Conservation (phyloP, 2,797 vertebrate species). For the Eulemur albifrons region DNA sequence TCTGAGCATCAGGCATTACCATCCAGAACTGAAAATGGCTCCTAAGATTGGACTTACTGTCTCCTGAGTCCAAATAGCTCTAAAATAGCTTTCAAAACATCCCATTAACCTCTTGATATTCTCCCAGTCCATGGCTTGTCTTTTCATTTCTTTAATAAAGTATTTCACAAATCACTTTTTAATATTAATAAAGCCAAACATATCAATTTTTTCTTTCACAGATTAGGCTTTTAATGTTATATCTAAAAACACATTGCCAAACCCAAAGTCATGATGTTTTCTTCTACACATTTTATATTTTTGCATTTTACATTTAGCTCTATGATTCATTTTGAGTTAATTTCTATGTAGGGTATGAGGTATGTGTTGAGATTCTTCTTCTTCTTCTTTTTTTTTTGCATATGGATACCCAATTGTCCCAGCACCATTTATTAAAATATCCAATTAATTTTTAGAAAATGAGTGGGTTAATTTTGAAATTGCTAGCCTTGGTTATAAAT, state of each 20-base stretch:
- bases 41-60: not conserved
- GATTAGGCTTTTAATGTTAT: not conserved
- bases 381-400: not conserved
- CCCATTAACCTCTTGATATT: not conserved
- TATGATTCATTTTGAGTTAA: not conserved
- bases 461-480: not conserved
- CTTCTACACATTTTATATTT: not conserved
- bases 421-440: not conserved
- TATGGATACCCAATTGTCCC: not conserved
- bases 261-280: not conserved
- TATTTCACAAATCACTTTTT: not conserved
- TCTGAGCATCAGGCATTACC: not conserved
- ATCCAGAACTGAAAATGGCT: not conserved
- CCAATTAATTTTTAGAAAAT: not conserved
- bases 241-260: not conserved
- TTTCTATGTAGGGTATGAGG: not conserved
- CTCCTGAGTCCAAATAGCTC: not conserved
- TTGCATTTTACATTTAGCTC: not conserved
- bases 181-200: not conserved
- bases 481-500: not conserved
- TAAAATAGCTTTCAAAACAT: not conserved
- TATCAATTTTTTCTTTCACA: not conserved
- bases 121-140: not conserved
- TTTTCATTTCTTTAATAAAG: not conserved
- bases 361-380: not conserved